These are phyloP conservation scores for Blastomussa wellsi DNA, from an alignment of 92 coral and sea anemone genomes.

Conservation along the genomic window DNA sequence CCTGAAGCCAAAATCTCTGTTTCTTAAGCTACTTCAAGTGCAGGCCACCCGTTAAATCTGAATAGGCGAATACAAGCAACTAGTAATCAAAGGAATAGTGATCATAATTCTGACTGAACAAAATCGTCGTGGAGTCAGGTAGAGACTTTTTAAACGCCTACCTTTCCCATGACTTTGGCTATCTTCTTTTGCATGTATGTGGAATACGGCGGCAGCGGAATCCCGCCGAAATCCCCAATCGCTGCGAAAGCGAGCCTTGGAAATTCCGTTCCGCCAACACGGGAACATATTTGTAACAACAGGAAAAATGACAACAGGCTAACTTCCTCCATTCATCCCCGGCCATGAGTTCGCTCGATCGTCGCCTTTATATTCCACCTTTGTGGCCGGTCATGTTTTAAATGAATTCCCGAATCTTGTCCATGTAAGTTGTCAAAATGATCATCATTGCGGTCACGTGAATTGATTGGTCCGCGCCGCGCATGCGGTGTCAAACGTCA, in stretches of 20 bases:
- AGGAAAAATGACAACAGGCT: slow-evolving; percentile 30
- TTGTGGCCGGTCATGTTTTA: slow-evolving; percentile 26
- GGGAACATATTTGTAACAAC: slow-evolving; percentile 29
- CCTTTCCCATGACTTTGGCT: slow-evolving; percentile 80
- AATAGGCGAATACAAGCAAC: slow-evolving; percentile 29
- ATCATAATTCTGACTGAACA: neutral
- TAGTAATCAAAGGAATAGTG: neutral
- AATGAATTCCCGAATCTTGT: slow-evolving; percentile 28
- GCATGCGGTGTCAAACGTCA: slow-evolving; percentile 29
- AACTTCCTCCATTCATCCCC: slow-evolving; percentile 46
- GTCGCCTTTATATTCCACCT: slow-evolving; percentile 13
- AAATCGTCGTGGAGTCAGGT: slow-evolving; percentile 1
- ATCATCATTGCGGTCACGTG: neutral
- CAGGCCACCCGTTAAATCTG: slow-evolving; percentile 22
- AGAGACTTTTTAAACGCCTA: slow-evolving; percentile 14
- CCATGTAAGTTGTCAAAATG: slow-evolving; percentile 25
- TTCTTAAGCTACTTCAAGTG: neutral
- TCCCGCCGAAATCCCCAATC: slow-evolving; percentile 91
- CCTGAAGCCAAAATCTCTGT: neutral
- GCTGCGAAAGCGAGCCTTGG: slow-evolving; percentile 73
- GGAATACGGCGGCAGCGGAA: slow-evolving; percentile 66
- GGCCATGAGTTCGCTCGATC: slow-evolving; percentile 34
- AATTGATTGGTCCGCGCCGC: slow-evolving; percentile 1
- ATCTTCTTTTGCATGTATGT: slow-evolving; percentile 69
- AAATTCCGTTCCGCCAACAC: neutral